A percentile compares a stretch with the other conserved stretches of the same genome.
These are phyloP conservation scores for Bradypodion pumilum DNA, from an alignment of 2,797 vertebrate genomes.

Conservation along the genomic window DNA sequence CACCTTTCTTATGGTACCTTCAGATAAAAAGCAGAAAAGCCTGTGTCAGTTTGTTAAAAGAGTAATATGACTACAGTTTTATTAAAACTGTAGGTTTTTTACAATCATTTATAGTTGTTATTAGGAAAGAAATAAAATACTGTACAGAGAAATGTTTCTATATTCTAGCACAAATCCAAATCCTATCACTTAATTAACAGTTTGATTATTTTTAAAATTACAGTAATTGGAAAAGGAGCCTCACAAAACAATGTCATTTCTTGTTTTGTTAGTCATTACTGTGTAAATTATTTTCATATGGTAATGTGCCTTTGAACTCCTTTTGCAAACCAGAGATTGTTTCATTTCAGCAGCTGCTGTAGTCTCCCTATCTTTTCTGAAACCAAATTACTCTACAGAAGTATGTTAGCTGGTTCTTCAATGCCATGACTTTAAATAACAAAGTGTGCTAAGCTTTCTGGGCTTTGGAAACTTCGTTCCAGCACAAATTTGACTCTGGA, in stretches of 20 bases:
- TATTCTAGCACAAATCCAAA: neutral
- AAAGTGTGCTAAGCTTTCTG: neutral
- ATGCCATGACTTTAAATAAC: neutral
- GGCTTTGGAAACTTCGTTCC: neutral
- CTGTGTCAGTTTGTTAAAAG: constrained; percentile 1
- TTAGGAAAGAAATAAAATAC: constrained; percentile 7
- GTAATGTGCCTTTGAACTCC: neutral
- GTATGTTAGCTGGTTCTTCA: neutral
- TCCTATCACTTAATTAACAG: neutral
- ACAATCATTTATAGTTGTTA: neutral
- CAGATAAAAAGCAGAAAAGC: neutral
- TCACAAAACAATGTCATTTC: neutral
- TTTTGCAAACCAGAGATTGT: neutral
- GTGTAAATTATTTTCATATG: neutral
- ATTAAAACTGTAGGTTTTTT: neutral
- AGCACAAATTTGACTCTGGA: neutral
- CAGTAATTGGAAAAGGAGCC: neutral
- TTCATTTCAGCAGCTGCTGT: neutral
- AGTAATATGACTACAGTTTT: neutral
- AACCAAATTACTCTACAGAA: neutral
- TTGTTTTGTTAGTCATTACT: neutral
- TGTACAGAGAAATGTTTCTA: neutral
- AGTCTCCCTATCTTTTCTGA: neutral
- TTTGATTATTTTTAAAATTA: neutral
- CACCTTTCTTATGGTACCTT: neutral